Percentiles rank a stretch among this genome's conserved stretches.
These are phyloP conservation scores for Eretmocerus hayati DNA, from an alignment of 2,888 invertebrate species.

Conservation along the genomic window DNA sequence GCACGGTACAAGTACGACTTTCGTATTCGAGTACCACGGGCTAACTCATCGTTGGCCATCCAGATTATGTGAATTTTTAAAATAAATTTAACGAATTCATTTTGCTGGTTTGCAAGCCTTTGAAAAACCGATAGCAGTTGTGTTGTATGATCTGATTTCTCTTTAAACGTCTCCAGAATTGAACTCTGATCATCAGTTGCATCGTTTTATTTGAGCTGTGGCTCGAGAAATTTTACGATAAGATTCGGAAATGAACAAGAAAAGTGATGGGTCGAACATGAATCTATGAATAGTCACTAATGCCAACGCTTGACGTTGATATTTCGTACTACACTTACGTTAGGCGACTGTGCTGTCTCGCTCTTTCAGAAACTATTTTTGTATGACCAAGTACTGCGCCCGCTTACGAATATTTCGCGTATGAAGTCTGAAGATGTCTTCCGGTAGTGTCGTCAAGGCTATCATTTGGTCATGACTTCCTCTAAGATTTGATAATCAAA, in stretches of 20 bases:
- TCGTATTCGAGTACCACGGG: too few relatives aligned
- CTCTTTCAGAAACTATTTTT: constrained; percentile 15
- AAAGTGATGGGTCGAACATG: not conserved
- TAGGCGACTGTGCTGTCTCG: not conserved
- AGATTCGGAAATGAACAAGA: not conserved
- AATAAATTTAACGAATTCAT: too few relatives aligned
- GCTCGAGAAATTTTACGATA: not conserved
- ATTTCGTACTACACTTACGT: not conserved
- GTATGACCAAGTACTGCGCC: constrained; percentile 4
- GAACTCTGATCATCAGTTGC: too few relatives aligned
- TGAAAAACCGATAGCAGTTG: too few relatives aligned
- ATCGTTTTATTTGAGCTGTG: too few relatives aligned
- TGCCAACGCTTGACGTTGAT: constrained; percentile 5
- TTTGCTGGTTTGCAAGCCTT: too few relatives aligned
- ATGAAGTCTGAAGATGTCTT: not conserved
- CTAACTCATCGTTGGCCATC: too few relatives aligned
- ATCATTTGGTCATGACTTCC: not conserved
- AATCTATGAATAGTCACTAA: constrained; percentile 14
- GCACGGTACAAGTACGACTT: too few relatives aligned
- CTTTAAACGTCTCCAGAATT: too few relatives aligned
- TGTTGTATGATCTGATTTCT: too few relatives aligned
- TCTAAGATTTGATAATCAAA: not conserved
- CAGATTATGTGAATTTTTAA: too few relatives aligned
- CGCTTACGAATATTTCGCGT: not conserved
- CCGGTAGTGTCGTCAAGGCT: not conserved